Conservation (phyloP, 2,888 invertebrate genomes). For the Drosophila lutescens region DNA sequence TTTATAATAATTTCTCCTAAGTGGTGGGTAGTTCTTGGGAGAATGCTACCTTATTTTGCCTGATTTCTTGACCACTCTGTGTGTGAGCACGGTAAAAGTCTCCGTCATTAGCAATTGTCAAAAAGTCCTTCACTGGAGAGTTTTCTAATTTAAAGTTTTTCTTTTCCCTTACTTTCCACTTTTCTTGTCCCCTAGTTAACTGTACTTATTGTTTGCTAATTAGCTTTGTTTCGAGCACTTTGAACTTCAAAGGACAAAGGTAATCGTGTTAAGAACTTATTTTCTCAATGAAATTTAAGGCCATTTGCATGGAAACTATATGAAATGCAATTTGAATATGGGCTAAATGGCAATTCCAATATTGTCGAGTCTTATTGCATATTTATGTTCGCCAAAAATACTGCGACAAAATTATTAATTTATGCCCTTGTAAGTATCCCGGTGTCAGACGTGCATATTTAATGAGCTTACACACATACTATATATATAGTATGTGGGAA, state of each 20-base stretch:
- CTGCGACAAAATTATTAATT: constrained; percentile 54
- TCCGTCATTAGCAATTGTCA: constrained; percentile 11
- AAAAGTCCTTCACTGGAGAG: constrained; percentile 6
- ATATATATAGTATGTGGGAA: constrained; percentile 7
- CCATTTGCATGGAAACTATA: no score
- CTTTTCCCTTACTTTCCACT: neutral
- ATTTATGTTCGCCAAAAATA: constrained; percentile 44
- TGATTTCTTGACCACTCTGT: neutral
- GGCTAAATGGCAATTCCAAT: constrained; percentile 26
- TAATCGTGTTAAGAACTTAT: constrained; percentile 3
- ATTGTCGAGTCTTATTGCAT: constrained; percentile 33
- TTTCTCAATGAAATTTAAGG: constrained; percentile 7
- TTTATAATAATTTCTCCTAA: neutral
- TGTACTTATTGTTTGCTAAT: constrained; percentile 14
- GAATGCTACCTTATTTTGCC: neutral
- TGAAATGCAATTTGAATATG: constrained; percentile 6
- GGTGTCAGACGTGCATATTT: constrained; percentile 29
- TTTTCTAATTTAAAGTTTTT: constrained; percentile 33
- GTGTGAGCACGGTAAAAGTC: neutral
- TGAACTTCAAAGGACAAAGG: neutral
- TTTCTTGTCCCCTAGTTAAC: constrained; percentile 3
- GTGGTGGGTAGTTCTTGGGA: neutral
- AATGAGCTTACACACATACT: constrained; percentile 9
- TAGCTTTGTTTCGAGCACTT: constrained; percentile 9
- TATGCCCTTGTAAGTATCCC: constrained; percentile 38